Base-by-base conservation (phyloP, 2,113 vertebrate species). In the Cavia porcellus region DNA sequence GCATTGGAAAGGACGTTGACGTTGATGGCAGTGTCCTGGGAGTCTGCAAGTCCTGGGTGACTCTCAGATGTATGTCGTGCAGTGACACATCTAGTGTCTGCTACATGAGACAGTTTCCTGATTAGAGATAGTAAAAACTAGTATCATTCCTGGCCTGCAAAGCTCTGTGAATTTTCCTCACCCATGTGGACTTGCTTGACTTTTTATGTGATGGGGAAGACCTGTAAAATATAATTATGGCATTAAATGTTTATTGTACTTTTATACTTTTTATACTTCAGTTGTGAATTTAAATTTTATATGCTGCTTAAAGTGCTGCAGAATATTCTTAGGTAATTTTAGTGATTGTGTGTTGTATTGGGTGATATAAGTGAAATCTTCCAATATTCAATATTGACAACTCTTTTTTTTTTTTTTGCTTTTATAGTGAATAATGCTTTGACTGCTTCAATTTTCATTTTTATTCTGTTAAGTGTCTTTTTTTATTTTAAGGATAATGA, bases 361-460 rank as follows among this genome's bases (percentile, higher is more conserved):
- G n/a, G 10, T 52, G 61, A 77, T n/a, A 24, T 19, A 64, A 35
- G 68, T 62, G 50, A 82, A 68, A 20, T 25, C n/a, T 89, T 50
- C 10, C n/a, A n/a, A n/a, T n/a, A n/a, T n/a, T n/a, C 55, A 80
- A 50, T 86, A 86, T 24, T 92, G 64, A 9, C 45, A 77, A 12
- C 42, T 64, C 59, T 25, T n/a, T 82, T 66, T 55, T 55, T 55
- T 55, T 14, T n/a, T 92, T 92, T 74, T 84, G 50, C 30, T 89
- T 0, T 95, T 5, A 9, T 24, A 81, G 50, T 35, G 42, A 28
- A 35, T 64, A 64, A 9, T 89, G 24, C 80, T 95, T 81, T 83
- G n/a, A 92, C 57, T n/a, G 30, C 80, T 72, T 62, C 35, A 75
- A 25, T 84, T 64, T 88, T 74, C 5, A 77, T 92, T 92, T 95